A percentile compares a stretch with the other conserved stretches of the same genome.
Evolutionary conservation across 2,113 vertebrate species (phyloP).

Genomic region (Varanus salvator): DNA sequence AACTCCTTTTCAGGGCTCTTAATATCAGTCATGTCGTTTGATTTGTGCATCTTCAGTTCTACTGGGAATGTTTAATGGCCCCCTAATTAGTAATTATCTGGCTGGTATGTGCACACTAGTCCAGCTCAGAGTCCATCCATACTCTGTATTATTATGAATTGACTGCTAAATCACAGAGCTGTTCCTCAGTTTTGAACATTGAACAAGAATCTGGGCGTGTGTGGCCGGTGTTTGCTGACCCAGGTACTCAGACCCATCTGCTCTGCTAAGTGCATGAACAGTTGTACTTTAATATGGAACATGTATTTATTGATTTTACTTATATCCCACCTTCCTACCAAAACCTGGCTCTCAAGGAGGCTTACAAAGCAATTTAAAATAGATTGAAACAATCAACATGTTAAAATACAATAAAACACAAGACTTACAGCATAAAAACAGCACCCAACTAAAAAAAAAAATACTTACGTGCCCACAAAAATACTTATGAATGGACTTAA

Average conservation of each 20-base stretch:
- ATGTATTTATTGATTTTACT: no score
- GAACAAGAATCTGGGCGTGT: background rate
- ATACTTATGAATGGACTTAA: no score
- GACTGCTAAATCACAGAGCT: background rate
- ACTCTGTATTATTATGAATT: background rate
- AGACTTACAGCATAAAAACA: no score
- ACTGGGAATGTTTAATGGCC: background rate
- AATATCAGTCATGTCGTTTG: no score
- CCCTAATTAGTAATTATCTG: background rate
- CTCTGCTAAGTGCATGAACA: background rate
- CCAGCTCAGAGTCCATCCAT: background rate
- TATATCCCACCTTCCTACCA: no score
- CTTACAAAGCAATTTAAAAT: no score
- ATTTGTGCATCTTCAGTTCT: background rate
- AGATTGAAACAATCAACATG: no score
- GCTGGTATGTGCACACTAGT: background rate
- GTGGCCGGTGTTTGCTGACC: background rate
- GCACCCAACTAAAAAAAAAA: no score
- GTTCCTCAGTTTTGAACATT: background rate
- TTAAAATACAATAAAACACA: no score
- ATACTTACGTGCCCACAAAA: no score
- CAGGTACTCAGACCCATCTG: background rate
- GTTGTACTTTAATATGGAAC: background rate
- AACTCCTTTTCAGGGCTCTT: background rate
- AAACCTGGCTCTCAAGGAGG: no score